Evolutionary conservation across 2,797 vertebrate species (phyloP).

Genomic region (Gallirallus australis): DNA sequence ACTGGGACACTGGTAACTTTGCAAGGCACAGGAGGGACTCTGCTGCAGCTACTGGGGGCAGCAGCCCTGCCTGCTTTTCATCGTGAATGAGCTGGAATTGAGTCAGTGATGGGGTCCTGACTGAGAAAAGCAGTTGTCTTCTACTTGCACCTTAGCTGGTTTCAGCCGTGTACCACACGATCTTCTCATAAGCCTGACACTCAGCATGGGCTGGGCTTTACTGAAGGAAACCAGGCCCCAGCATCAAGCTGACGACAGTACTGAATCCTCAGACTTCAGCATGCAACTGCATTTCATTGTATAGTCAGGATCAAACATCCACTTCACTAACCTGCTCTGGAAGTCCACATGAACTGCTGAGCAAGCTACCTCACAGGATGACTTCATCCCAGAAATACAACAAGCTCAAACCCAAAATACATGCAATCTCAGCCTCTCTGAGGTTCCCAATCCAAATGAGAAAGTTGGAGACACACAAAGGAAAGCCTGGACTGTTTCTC

Average conservation of each 20-base stretch:
- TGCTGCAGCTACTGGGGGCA: neutral
- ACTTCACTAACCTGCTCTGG: neutral
- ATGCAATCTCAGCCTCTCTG: neutral
- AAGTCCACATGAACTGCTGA: neutral
- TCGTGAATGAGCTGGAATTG: neutral
- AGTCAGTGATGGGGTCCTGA: neutral
- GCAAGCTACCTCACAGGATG: neutral
- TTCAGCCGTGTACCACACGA: neutral
- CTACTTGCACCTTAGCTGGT: neutral
- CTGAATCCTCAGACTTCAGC: neutral
- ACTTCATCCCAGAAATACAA: neutral
- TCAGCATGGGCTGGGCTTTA: neutral
- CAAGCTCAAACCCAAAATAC: neutral
- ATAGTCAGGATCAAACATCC: no score
- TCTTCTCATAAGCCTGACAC: neutral
- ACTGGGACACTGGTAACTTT: rapidly evolving
- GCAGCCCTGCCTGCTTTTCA: neutral
- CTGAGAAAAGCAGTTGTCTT: neutral
- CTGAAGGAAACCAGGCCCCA: neutral
- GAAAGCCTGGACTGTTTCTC: neutral
- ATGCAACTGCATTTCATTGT: neutral
- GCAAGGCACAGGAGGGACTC: neutral
- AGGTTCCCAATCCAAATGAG: neutral
- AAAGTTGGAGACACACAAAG: neutral
- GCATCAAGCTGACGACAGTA: neutral